Evolutionary conservation across 2,113 vertebrate species (phyloP), one percentile per base, ranked within the genome.

Genomic region (Dunckerocampus dactyliophorus): DNA sequence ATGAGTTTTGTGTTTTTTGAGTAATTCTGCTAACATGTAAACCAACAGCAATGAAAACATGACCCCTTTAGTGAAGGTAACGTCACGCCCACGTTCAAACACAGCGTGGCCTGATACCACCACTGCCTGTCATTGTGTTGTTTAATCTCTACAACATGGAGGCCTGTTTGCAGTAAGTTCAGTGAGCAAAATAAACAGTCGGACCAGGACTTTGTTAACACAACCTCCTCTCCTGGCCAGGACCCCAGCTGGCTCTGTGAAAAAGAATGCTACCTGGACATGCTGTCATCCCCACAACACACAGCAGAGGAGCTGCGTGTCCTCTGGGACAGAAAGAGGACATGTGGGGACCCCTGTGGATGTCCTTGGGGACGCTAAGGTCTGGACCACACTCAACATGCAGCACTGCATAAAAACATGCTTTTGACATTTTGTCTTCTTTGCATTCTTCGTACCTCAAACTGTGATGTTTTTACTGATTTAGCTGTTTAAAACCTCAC

Each of bases 231-330:
- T 28, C 24, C 60, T 43, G 12, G 9, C 58, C 88, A 99, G 96
- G 97, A 99, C 42, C 59, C 91, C 12, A 91, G 92, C 54, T 99
- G 97, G 97, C 72, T 98, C 53, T 99, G 97, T 71, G 95, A 98
- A 85, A 96, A 97, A 80, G 92, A 92, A 0, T 98, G 97, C 12
- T 92, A 91, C 67, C 71, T 91, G 6, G 95, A 95, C 42, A 98
- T 97, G 94, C 82, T 99, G 71, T 97, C 95, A 7, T 98, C 97
- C 3, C 96, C 97, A 0, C 97, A 99, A 75, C 93, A 95, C 71
- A 93, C 93, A 0, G 87, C 93, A 0, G 84, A 88, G 69, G 95
- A 98, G 77, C 91, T 99, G 47, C 70, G 34, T 0, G 59, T 79
- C 24, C 92, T 99, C 21, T 99, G 97, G 97, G 84, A 78, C 59